Percentiles rank a stretch among this genome's conserved stretches.
These are phyloP conservation scores for Odobenus rosmarus DNA, from an alignment of 2,113 vertebrate genomes.

Conservation along the genomic window DNA sequence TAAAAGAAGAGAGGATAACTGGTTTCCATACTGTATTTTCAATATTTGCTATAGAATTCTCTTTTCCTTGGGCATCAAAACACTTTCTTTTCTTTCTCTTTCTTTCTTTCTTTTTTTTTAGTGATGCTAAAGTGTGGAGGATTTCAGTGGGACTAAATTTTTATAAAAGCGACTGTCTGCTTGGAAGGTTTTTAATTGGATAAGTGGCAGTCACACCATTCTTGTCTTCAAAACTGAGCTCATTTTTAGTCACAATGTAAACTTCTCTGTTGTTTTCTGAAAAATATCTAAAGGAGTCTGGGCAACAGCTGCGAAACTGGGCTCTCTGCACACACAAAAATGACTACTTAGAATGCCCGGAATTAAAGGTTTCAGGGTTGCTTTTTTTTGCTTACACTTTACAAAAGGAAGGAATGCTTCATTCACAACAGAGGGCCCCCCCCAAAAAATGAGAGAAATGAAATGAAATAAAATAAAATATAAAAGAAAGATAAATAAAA, in stretches of 20 bases:
- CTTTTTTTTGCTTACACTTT: constrained; percentile 69
- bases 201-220: constrained; percentile 75
- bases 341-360: constrained; percentile 62
- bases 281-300: constrained; percentile 68
- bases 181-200: constrained; percentile 79
- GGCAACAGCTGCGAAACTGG: constrained; percentile 73
- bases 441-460: constrained; percentile 70
- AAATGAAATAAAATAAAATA: constrained; percentile 78
- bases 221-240: constrained; percentile 78
- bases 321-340: constrained; percentile 51
- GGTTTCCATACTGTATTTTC: constrained; percentile 61
- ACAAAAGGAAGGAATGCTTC: constrained; percentile 78
- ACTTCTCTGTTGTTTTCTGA: constrained; percentile 79
- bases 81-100: constrained; percentile 69
- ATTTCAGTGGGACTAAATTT: constrained; percentile 78
- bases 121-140: constrained; percentile 63
- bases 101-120: background rate
- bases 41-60: constrained; percentile 68
- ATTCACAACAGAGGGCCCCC: constrained; percentile 78
- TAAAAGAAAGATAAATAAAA: constrained; percentile 1
- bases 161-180: constrained; percentile 78
- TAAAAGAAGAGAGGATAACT: constrained; percentile 64
- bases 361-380: constrained; percentile 70
- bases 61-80: constrained; percentile 75
- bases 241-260: constrained; percentile 80